Evolutionary conservation across 1,140 invertebrate genomes (phyloP), one percentile per base, ranked within the genome.

Genomic region (Drosophila kikkawai): DNA sequence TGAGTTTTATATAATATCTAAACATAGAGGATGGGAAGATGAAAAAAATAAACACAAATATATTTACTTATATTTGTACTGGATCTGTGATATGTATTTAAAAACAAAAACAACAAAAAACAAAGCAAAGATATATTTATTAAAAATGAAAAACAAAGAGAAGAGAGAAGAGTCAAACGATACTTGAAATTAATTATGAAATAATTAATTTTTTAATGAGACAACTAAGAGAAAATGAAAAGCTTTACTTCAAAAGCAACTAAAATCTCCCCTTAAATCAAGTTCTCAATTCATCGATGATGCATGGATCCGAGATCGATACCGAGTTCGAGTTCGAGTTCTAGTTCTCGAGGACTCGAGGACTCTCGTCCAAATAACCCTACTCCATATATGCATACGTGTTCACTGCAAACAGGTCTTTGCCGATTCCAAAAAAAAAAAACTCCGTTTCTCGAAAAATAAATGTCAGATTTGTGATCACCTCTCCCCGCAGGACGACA

Each of bases 21-120:
- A 88, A 87, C 73, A 76, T 81, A 76, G 71, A 82, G 58, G 57
- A 79, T 57, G 65, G 34, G 51, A 67, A 42, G 64, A 57, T 26
- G 75, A 80, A 80, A 80, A 80, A 80, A 80, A 87, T 39, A 74
- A 80, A 65, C 53, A 75, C 68, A 86, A 79, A 73, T 68, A 91
- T 76, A 82, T 69, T 79, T 67, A 75, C 55, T 51, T 90, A 90
- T 88, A 88, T 88, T 88, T 84, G 87, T 86, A 91, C 91, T 92
- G 91, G 87, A 92, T 92, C 91, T 92, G 91, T 92, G 91, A 92
- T 92, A 92, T 92, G 91, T 92, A 92, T 90, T 91, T 57, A 92
- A 83, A 66, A 78, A 71, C 65, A 85, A 85, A 69, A 80, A 61
- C 68, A 45, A 66, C 58, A 69, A 63, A 76, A 75, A 67, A 82